Conservation (phyloP, 2,113 vertebrate species). For the Bostrychus sinensis region DNA sequence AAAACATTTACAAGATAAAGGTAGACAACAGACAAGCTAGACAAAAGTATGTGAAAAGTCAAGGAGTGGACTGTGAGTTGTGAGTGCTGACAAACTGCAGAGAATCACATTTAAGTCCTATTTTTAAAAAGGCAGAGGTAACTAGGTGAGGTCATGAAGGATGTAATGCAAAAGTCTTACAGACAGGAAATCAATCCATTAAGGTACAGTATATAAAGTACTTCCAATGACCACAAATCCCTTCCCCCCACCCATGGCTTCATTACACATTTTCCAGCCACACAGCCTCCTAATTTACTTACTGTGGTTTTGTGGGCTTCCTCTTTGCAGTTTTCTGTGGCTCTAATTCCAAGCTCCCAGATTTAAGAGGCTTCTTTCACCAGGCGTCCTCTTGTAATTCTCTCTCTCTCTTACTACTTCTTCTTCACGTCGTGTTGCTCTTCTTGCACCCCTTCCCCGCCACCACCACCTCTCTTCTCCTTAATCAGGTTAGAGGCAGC, state of each 20-base stretch:
- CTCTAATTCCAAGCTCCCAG: constrained; percentile 69
- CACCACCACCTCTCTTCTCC: constrained; percentile 43
- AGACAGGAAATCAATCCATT: constrained; percentile 75
- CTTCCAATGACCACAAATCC: constrained; percentile 64
- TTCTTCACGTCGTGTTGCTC: constrained; percentile 23
- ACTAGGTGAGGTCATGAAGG: constrained; percentile 52
- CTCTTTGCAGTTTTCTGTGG: constrained; percentile 58
- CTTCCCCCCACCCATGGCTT: constrained; percentile 45
- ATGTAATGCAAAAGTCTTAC: constrained; percentile 54
- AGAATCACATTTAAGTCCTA: neutral
- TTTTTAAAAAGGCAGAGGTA: constrained; percentile 21
- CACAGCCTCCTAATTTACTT: constrained; percentile 75
- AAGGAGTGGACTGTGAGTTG: neutral
- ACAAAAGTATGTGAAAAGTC: constrained; percentile 5
- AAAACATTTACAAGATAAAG: constrained; percentile 10
- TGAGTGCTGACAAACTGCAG: neutral
- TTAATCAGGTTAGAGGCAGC: constrained; percentile 78
- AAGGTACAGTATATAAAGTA: constrained; percentile 67
- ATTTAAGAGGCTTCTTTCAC: constrained; percentile 69
- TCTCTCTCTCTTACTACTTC: constrained; percentile 23
- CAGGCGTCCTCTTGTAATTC: constrained; percentile 65
- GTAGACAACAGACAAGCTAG: too few relatives aligned
- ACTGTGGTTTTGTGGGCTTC: constrained; percentile 76
- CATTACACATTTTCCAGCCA: constrained; percentile 66
- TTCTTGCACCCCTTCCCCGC: constrained; percentile 48